phyloP scores from a whole-genome alignment of 2,113 vertebrate genomes.

The Ploceus nigricollis region DNA sequence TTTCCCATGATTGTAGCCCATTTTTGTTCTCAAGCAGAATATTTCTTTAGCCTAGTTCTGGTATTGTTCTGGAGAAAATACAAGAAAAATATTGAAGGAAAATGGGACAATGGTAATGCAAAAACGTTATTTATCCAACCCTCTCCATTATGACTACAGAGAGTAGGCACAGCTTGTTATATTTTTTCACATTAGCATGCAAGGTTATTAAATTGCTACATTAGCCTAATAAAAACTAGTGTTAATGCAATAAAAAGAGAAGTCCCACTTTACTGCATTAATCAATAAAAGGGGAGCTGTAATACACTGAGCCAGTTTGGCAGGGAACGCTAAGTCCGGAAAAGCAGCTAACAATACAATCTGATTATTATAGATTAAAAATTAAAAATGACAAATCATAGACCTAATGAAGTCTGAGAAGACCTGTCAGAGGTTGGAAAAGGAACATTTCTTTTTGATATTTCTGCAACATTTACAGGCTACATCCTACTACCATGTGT shows the following conservation, averaged over 20 bases:
- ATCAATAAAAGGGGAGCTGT: neutral
- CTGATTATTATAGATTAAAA: conserved; percentile 58
- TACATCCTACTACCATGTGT: neutral
- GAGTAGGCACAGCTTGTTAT: neutral
- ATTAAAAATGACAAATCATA: conserved; percentile 28
- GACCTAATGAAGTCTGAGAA: neutral
- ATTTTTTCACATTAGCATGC: conserved; percentile 14
- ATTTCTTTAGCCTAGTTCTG: neutral
- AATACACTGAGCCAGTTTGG: neutral
- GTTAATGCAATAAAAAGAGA: conserved; percentile 46
- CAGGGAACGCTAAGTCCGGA: conserved; percentile 2
- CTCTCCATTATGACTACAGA: neutral
- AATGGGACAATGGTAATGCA: neutral
- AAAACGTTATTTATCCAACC: neutral
- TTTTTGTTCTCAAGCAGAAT: neutral
- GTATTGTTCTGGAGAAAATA: neutral
- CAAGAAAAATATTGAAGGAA: neutral
- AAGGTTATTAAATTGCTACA: conserved; percentile 45
- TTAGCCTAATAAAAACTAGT: conserved; percentile 24
- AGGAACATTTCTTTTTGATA: conserved; percentile 47
- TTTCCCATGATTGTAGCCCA: neutral
- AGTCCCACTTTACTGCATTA: neutral
- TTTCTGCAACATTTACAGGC: conserved; percentile 36
- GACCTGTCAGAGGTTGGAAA: conserved; percentile 2
- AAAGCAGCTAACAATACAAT: conserved; percentile 7